These are phyloP conservation scores for Phenganax stokvisi DNA, from an alignment of 92 coral and sea anemone species.

Conservation along the genomic window DNA sequence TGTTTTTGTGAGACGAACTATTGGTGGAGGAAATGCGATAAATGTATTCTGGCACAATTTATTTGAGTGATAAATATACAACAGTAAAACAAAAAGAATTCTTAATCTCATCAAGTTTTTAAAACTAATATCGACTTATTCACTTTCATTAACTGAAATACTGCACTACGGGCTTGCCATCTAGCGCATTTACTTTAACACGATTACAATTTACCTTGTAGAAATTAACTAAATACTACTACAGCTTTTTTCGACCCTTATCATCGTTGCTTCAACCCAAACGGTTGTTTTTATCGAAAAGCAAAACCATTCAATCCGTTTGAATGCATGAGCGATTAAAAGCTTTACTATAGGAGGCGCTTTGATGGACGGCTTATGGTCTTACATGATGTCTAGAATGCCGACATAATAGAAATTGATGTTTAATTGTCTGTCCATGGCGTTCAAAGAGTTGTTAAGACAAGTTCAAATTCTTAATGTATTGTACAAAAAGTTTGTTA, in stretches of 20 bases:
- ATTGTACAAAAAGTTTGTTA: no score
- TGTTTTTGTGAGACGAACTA: no score
- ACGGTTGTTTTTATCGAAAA: neutral
- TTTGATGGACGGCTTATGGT: neutral
- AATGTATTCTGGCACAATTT: no score
- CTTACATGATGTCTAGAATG: neutral
- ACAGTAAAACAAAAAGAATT: no score
- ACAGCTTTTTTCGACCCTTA: neutral
- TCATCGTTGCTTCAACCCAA: neutral
- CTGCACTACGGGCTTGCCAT: neutral
- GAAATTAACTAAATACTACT: neutral
- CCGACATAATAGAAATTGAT: neutral
- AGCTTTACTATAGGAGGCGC: neutral
- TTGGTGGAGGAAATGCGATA: no score
- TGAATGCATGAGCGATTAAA: conserved; percentile 5
- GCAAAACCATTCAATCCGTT: conserved; percentile 7
- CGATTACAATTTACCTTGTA: conserved; percentile 3
- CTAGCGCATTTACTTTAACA: neutral
- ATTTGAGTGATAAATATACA: no score
- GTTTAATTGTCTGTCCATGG: neutral
- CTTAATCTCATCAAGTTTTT: no score
- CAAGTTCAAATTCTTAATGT: no score
- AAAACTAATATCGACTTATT: no score
- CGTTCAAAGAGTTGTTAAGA: neutral
- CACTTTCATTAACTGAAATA: no score